A percentile compares a stretch with the other conserved stretches of the same genome.
Evolutionary conservation across 2,113 vertebrate species (phyloP).

Genomic region (Acanthochromis polyacanthus): DNA sequence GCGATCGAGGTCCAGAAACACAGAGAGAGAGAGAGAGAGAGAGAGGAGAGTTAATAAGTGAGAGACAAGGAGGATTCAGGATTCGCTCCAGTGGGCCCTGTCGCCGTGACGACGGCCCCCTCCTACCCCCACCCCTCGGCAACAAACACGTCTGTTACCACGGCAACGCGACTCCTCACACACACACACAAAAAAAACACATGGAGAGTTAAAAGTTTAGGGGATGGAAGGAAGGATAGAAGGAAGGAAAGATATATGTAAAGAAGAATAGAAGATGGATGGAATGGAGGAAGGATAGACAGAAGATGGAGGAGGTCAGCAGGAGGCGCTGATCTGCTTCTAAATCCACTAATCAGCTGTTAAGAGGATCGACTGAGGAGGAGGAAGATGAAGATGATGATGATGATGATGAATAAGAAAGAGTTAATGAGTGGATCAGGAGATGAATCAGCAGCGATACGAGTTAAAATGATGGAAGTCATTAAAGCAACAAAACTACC

Average conservation of each 20-base stretch:
- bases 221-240: too few relatives aligned
- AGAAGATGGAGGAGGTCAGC: constrained; percentile 10
- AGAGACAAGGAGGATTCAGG: constrained; percentile 48
- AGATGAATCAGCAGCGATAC: too few relatives aligned
- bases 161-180: constrained; percentile 50
- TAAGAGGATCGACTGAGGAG: constrained; percentile 68
- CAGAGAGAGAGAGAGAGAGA: neutral
- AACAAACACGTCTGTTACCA: constrained; percentile 36
- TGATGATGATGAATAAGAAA: too few relatives aligned
- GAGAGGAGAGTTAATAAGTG: constrained; percentile 54
- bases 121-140: constrained; percentile 1
- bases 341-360: constrained; percentile 70
- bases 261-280: too few relatives aligned
- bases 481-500: too few relatives aligned
- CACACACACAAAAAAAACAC: neutral
- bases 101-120: constrained; percentile 56
- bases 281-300: too few relatives aligned
- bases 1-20: neutral
- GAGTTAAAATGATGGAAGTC: too few relatives aligned
- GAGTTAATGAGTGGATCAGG: too few relatives aligned
- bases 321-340: constrained; percentile 48
- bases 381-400: too few relatives aligned
- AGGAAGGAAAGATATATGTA: too few relatives aligned
- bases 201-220: neutral
- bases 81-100: constrained; percentile 20